phyloP scores from a whole-genome alignment of 1,140 invertebrate species.

The Sycophila sp. region DNA sequence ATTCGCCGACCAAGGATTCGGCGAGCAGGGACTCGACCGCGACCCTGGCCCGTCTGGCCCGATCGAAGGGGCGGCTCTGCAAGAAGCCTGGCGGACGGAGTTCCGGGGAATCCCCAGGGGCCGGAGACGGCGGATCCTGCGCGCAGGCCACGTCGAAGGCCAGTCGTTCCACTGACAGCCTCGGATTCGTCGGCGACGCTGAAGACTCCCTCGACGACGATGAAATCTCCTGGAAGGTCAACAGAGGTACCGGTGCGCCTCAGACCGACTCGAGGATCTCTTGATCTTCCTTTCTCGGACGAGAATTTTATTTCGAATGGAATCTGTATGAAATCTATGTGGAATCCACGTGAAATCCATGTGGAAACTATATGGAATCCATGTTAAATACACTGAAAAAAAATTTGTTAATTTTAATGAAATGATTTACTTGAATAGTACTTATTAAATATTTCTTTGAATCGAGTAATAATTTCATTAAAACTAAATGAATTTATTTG shows the following conservation, averaged over 20 bases:
- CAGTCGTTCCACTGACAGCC: background rate
- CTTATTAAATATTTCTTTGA: too few relatives aligned
- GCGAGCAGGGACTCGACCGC: too few relatives aligned
- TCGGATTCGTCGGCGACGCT: background rate
- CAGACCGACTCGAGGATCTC: background rate
- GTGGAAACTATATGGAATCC: too few relatives aligned
- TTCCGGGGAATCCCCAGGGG: background rate
- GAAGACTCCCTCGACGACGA: constrained; percentile 9
- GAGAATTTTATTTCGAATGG: too few relatives aligned
- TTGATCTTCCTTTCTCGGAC: too few relatives aligned
- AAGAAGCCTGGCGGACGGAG: background rate
- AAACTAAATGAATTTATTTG: too few relatives aligned
- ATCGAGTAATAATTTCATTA: too few relatives aligned
- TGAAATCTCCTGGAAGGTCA: constrained; percentile 44
- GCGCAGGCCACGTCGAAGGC: background rate
- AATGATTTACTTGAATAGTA: too few relatives aligned
- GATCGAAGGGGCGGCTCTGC: background rate
- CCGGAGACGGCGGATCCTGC: background rate
- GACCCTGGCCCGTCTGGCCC: background rate
- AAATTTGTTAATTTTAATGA: too few relatives aligned
- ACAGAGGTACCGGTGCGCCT: constrained; percentile 35
- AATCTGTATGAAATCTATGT: too few relatives aligned
- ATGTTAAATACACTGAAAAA: too few relatives aligned
- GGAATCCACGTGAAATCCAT: too few relatives aligned
- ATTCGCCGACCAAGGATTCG: background rate